Evolutionary conservation across 2,888 invertebrate species (phyloP), one percentile per base, ranked within the genome.

Genomic region (Yponomeuta sedellus): DNA sequence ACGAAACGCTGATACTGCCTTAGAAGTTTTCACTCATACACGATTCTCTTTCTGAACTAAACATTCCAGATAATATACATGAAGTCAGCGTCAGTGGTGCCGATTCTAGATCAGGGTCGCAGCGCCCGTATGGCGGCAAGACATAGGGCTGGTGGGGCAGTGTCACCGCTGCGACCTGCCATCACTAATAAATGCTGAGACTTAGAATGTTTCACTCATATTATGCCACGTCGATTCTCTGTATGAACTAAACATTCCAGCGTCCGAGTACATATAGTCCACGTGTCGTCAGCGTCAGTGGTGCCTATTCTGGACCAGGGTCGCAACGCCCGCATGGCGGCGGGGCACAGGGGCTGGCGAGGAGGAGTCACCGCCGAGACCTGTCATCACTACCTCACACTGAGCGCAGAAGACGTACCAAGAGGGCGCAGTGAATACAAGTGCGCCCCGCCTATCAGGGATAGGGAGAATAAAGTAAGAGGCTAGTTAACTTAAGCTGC

Each of bases 101-200:
- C 93, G 0, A 71, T 94, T n/a, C 82, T 95, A 63, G 81, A 85
- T 52, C 78, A 89, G 64, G 92, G 93, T 1, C 92, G 93, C 65
- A 72, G 74, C 69, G 72, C 66, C 69, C 83, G 75, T 80, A 82
- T 67, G 77, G 86, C 66, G 74, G 83, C 66, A 70, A 95, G 95
- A 64, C 92, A 93, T n/a, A n/a, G n/a, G n/a, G n/a, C n/a, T n/a
- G n/a, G n/a, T n/a, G n/a, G n/a, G n/a, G n/a, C 72, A 75, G 92
- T 0, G 83, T 95, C 67, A 94, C 94, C 0, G 94, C 93, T 0
- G 95, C 95, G 81, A 96, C 95, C 0, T 95, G 95, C 76, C 94
- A 94, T 71, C 95, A 95, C 78, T 95, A 95, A 77, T 1, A 34
- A 34, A 3, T 8, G 34, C 34, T 6, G 6, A 34, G 34, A 34